phyloP scores from a whole-genome alignment of 2,797 vertebrate genomes.

The Chloroceryle amazona region DNA sequence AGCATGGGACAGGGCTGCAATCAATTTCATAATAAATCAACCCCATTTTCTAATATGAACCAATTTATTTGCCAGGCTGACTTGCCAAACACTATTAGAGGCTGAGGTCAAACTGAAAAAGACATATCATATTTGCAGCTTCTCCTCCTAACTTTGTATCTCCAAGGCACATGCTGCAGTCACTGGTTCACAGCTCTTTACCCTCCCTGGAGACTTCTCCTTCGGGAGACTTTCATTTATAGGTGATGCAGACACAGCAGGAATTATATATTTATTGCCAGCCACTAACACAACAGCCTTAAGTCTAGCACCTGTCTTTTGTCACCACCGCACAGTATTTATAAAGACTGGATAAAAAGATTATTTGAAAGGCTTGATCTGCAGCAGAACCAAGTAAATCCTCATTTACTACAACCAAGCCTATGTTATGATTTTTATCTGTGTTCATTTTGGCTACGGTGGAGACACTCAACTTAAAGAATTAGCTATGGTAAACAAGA shows the following conservation, averaged over 20 bases:
- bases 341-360: not conserved
- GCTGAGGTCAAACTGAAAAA: constrained; percentile 69
- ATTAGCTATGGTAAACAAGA: constrained; percentile 19
- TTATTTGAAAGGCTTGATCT: not conserved
- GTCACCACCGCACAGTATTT: not conserved
- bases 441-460: constrained; percentile 5
- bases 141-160: constrained; percentile 15
- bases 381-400: constrained; percentile 27
- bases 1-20: constrained; percentile 25
- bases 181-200: constrained; percentile 28
- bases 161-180: constrained; percentile 3
- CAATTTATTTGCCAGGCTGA: constrained; percentile 52
- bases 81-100: constrained; percentile 66
- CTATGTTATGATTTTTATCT: constrained; percentile 13
- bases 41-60: constrained; percentile 59
- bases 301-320: constrained; percentile 16
- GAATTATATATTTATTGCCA: constrained; percentile 28
- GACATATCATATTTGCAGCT: constrained; percentile 42
- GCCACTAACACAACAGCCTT: constrained; percentile 1
- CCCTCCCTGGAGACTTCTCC: constrained; percentile 13
- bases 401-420: constrained; percentile 1
- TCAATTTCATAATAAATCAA: constrained; percentile 73
- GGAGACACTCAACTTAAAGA: not conserved
- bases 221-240: constrained; percentile 34
- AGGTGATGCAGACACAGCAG: constrained; percentile 3